A percentile compares a stretch with the other conserved stretches of the same genome.
Conservation (phyloP, 2,797 vertebrate genomes). For the Pangasius larnaudii region DNA sequence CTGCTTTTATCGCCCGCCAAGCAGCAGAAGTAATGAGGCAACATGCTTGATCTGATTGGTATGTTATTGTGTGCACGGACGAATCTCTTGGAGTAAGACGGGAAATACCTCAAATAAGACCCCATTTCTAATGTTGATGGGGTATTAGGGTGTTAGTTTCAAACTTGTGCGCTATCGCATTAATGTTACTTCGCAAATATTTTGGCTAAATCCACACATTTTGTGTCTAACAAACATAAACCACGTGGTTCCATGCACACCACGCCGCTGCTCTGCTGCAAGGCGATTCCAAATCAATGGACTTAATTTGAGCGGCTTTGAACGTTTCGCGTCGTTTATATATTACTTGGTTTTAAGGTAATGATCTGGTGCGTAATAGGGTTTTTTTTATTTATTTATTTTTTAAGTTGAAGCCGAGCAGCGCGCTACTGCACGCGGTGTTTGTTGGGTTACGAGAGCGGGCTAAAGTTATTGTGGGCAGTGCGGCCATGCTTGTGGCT, state of each 20-base stretch:
- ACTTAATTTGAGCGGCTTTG: constrained; percentile 52
- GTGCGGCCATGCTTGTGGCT: constrained; percentile 86
- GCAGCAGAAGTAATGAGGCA: constrained; percentile 65
- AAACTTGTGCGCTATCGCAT: not conserved
- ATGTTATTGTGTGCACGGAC: constrained; percentile 78
- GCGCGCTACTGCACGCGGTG: not conserved
- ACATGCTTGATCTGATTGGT: constrained; percentile 69
- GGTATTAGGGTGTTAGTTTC: constrained; percentile 39
- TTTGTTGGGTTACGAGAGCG: constrained; percentile 51
- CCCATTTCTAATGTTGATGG: constrained; percentile 20
- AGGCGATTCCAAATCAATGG: constrained; percentile 63
- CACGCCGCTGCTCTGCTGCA: constrained; percentile 78
- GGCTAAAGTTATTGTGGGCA: constrained; percentile 77
- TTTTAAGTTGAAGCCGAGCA: constrained; percentile 20
- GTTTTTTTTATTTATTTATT: no score
- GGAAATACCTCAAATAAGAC: constrained; percentile 42
- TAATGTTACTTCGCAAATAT: constrained; percentile 60
- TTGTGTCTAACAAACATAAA: constrained; percentile 86
- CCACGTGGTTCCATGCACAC: constrained; percentile 90
- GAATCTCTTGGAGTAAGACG: constrained; percentile 53
- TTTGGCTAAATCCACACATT: constrained; percentile 68
- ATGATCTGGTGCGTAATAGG: not conserved
- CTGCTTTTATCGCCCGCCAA: constrained; percentile 58
- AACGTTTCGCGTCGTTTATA: not conserved
- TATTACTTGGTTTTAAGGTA: constrained; percentile 31